A percentile compares a stretch with the other conserved stretches of the same genome.
phyloP scores from a whole-genome alignment of 2,113 vertebrate species.

The Porphyrio hochstetteri region DNA sequence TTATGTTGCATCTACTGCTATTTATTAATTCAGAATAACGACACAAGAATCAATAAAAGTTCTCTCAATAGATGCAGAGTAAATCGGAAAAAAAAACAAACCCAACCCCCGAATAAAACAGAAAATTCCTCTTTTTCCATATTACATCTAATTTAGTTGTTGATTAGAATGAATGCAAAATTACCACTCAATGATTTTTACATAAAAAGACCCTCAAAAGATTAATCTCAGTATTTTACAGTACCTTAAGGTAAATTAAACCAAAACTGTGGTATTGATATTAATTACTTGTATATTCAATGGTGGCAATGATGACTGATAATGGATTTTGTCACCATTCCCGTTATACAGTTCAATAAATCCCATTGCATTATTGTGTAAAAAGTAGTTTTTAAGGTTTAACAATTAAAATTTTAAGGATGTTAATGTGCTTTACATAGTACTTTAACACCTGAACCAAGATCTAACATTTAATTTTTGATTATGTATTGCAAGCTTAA shows the following conservation, averaged over 20 bases:
- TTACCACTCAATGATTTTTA: background rate
- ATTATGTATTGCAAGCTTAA: background rate
- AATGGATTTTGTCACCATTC: background rate
- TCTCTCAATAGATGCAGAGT: background rate
- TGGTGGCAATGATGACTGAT: background rate
- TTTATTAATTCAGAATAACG: background rate
- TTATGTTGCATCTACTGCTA: background rate
- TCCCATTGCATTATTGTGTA: background rate
- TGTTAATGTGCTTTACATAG: background rate
- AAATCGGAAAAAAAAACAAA: background rate
- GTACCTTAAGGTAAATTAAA: background rate
- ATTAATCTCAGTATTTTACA: background rate
- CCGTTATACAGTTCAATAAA: background rate
- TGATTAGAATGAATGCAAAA: background rate
- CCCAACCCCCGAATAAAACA: background rate
- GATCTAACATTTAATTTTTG: background rate
- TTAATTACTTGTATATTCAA: background rate
- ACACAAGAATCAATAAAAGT: background rate
- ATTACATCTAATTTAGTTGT: background rate
- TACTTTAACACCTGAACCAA: background rate
- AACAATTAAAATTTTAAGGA: background rate
- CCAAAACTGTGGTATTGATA: background rate
- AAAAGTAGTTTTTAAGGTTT: background rate
- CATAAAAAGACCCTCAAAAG: background rate
- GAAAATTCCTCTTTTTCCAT: background rate